A percentile compares a stretch with the other conserved stretches of the same genome.
Conservation (phyloP, 2,797 vertebrate species). For the Enteromius argenteus region DNA sequence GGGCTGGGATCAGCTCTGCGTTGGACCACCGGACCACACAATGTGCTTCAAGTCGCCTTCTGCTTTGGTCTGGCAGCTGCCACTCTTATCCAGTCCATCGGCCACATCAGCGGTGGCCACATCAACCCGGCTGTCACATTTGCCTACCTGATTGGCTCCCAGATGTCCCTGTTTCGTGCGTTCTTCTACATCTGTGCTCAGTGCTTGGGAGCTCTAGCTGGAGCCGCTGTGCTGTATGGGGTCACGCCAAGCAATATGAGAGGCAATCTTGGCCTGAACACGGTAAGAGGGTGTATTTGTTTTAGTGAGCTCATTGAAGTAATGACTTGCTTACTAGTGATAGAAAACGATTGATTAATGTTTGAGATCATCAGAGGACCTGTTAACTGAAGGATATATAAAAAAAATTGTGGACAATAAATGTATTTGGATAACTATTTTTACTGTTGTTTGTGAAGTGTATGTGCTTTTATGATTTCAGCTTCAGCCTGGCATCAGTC, state of each 20-base stretch:
- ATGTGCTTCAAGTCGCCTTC: constrained; percentile 88
- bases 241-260: constrained; percentile 88
- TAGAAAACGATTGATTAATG: neutral
- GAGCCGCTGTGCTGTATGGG: constrained; percentile 91
- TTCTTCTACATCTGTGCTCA: constrained; percentile 91
- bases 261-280: constrained; percentile 91
- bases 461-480: constrained; percentile 57
- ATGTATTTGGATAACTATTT: neutral
- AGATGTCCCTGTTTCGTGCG: constrained; percentile 92
- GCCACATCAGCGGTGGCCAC: constrained; percentile 93
- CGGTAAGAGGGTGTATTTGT: constrained; percentile 78
- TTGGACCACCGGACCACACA: constrained; percentile 87
- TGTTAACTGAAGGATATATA: neutral
- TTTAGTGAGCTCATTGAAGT: neutral
- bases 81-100: constrained; percentile 91
- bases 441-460: neutral
- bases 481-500: constrained; percentile 89
- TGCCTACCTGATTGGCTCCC: constrained; percentile 90
- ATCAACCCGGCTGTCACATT: constrained; percentile 95
- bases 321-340: neutral
- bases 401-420: neutral
- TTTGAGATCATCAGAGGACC: neutral
- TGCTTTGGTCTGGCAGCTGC: constrained; percentile 92
- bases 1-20: constrained; percentile 91
- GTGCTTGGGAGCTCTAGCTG: constrained; percentile 90